Evolutionary conservation across 2,888 invertebrate species (phyloP).

Genomic region (Caenorhabditis sinica): DNA sequence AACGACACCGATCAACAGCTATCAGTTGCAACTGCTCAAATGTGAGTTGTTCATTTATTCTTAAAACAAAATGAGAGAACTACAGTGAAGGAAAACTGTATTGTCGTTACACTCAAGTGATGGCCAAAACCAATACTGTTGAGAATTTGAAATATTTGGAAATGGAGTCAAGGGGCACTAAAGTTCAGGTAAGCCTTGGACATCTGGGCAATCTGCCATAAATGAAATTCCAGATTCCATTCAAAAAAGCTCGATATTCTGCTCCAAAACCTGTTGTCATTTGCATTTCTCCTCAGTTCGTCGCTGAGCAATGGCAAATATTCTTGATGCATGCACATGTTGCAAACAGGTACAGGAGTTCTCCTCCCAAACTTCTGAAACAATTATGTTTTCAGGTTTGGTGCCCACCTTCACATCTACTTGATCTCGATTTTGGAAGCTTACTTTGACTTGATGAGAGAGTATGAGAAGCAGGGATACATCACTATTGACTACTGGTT

Average conservation of each 20-base stretch:
- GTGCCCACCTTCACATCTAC: conserved; percentile 67
- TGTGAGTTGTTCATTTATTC: background rate
- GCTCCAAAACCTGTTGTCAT: conserved; percentile 58
- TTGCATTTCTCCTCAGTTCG: conserved; percentile 69
- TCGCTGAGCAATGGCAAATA: conserved; percentile 69
- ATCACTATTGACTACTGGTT: conserved; percentile 66
- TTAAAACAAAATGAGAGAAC: background rate
- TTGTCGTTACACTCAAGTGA: conserved; percentile 36
- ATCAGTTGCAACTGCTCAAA: conserved; percentile 24
- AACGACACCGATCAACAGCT: conserved; percentile 3
- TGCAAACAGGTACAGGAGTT: conserved; percentile 49
- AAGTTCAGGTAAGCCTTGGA: conserved; percentile 19
- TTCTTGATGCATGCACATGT: conserved; percentile 68
- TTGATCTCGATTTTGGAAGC: conserved; percentile 63
- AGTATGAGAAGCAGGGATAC: conserved; percentile 67
- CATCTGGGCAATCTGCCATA: background rate
- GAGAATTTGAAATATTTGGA: conserved; percentile 36
- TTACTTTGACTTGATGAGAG: conserved; percentile 63
- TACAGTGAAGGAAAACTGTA: conserved; percentile 34
- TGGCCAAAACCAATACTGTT: conserved; percentile 29
- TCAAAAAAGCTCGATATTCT: conserved; percentile 39
- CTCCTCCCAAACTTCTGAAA: too few relatives aligned
- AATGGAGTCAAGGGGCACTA: conserved; percentile 31
- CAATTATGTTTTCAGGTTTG: conserved; percentile 61
- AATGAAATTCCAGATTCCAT: conserved; percentile 58